Evolutionary conservation across 2,888 invertebrate species (phyloP).

Genomic region (Glomeris marginata): DNA sequence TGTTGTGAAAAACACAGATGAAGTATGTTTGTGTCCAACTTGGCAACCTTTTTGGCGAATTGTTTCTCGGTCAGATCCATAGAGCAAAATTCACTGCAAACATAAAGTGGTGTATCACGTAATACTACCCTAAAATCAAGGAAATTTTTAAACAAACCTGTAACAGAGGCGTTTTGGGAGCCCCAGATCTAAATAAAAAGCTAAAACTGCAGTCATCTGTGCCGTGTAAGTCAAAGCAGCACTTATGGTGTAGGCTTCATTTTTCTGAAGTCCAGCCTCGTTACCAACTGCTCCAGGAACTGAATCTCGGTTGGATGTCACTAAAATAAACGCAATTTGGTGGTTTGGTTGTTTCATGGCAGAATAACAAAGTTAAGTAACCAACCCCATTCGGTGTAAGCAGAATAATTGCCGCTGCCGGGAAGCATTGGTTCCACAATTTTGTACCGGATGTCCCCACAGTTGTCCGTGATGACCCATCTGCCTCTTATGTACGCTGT

Average conservation of each 20-base stretch:
- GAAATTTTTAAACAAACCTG: constrained; percentile 20
- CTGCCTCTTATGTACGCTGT: constrained; percentile 59
- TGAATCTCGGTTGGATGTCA: constrained; percentile 14
- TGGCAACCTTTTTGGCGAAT: constrained; percentile 56
- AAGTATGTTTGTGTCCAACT: constrained; percentile 62
- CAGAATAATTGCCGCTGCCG: constrained; percentile 67
- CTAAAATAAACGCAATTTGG: constrained; percentile 13
- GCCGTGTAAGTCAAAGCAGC: constrained; percentile 74
- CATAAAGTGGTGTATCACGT: constrained; percentile 12
- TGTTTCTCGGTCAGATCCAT: constrained; percentile 52
- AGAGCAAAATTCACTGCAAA: constrained; percentile 60
- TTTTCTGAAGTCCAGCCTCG: constrained; percentile 29
- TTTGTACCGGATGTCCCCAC: constrained; percentile 51
- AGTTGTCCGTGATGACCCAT: constrained; percentile 53
- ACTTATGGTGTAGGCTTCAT: constrained; percentile 54
- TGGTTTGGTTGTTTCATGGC: neutral
- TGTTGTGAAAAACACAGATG: constrained; percentile 63
- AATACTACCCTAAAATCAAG: constrained; percentile 2
- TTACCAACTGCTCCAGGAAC: constrained; percentile 11
- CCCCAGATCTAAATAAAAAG: constrained; percentile 65
- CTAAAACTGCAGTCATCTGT: constrained; percentile 64
- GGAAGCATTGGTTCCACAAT: constrained; percentile 74
- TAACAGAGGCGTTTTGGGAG: constrained; percentile 45
- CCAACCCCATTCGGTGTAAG: constrained; percentile 60
- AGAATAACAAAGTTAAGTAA: no score